Conservation (phyloP, 2,888 invertebrate species). For the Protodeltote pygarga region DNA sequence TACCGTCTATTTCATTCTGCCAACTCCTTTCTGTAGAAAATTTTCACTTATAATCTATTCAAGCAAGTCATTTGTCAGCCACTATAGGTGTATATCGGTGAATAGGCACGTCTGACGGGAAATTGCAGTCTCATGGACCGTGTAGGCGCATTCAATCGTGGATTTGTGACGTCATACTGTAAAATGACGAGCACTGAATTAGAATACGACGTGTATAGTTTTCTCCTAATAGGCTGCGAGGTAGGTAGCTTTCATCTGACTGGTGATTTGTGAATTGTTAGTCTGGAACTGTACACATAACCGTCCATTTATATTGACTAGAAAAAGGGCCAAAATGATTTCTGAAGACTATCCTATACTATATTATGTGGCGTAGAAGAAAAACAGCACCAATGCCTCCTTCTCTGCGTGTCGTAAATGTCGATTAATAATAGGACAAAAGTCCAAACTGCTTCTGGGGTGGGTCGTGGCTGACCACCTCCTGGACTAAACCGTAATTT, state of each 20-base stretch:
- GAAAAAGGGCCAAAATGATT: too few species aligned
- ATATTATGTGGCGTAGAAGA: too few species aligned
- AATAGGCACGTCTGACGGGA: conserved; percentile 57
- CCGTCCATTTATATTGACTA: too few species aligned
- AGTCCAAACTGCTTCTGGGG: too few species aligned
- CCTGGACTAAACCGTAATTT: too few species aligned
- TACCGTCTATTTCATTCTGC: not conserved
- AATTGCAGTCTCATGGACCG: conserved; percentile 59
- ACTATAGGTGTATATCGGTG: conserved; percentile 28
- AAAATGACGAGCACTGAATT: conserved; percentile 31
- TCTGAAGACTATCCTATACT: too few species aligned
- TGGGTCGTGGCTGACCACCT: too few species aligned
- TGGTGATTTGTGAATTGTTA: too few species aligned
- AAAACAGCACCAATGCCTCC: too few species aligned
- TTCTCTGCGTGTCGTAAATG: too few species aligned
- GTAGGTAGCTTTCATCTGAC: not conserved
- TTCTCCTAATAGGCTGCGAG: not conserved
- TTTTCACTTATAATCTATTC: conserved; percentile 22
- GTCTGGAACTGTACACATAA: too few species aligned
- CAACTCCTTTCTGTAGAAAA: not conserved
- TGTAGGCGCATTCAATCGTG: conserved; percentile 52
- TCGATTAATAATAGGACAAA: too few species aligned
- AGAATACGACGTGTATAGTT: conserved; percentile 14
- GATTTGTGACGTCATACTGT: conserved; percentile 31
- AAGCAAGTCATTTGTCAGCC: conserved; percentile 37